Base-by-base conservation (phyloP, 1,140 invertebrate species). In the Coenobita brevimanus region DNA sequence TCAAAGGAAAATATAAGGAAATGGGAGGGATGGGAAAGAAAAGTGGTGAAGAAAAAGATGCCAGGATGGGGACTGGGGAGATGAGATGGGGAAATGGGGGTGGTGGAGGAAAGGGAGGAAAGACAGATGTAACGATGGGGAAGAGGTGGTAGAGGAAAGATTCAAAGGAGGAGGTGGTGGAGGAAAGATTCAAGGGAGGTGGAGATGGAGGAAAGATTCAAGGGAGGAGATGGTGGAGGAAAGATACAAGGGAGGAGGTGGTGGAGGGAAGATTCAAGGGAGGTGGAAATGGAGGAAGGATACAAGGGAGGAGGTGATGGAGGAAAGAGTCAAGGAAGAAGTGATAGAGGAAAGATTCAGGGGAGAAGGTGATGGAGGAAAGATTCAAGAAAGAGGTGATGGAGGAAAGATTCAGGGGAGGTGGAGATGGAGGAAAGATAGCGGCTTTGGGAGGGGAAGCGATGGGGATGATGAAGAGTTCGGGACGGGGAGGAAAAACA, bases 11-110 rank as follows among this genome's bases (percentile, higher is more conserved):
- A n/a, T 13, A 24, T 17, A n/a, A 27, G 30, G n/a, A 43, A 78
- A 43, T 15, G 73, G 50, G 36, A 43, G 73, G 50, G 71, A 75
- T n/a, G 71, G 38, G 71, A 75, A 36, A 75, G 71, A 75, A 36
- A 75, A 36, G 38, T 10, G 10, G 27, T 17, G 27, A 17, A 30
- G 10, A 30, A 30, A 10, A 17, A 30, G 27, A 30, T 15, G 64
- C 13, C 8, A 30, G 27, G 27, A 30, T 10, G 64, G 10, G 64
- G 27, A 30, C 10, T 10, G 38, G 4, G 38, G 36, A 33, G 30
- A 33, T 24, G 36, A n/a, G 38, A 36, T 33, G 71, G 38, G 71
- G 15, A 43, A 21, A n/a, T 3, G 73, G 50, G 17, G 43, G 73
- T n/a, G 43, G 43, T 17, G 8, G n/a, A 1, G 41, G 3, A 24